Base-by-base conservation (phyloP, 2,797 vertebrate genomes). In the Capromys pilorides region DNA sequence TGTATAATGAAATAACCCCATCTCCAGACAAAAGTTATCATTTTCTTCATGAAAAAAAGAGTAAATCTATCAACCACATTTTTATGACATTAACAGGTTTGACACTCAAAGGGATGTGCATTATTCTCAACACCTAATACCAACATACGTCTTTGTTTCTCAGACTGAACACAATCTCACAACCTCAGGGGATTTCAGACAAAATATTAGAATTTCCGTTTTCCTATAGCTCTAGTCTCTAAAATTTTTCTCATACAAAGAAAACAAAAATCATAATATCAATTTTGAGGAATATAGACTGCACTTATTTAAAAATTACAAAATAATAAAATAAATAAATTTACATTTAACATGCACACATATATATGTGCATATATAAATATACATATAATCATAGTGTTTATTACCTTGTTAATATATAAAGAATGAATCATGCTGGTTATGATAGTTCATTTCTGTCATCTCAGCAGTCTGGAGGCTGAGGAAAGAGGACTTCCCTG, bases 251-350 rank as follows among this genome's bases (percentile, higher is more conserved):
- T 77, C 19, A 36, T 90, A 69, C 82, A 94, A 78, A 41, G 66
- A n/a, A 86, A 93, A 88, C 84, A 84, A 66, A 88, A 86, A 71
- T 64, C 66, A 89, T 13, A 84, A 49, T n/a, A 28, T 12, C 12
- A 64, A 51, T 1, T 31, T 87, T 67, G 81, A 81, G 7, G 39
- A 73, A 73, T 26, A 73, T n/a, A n/a, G n/a, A n/a, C n/a, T n/a
- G n/a, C n/a, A n/a, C n/a, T n/a, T n/a, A n/a, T n/a, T n/a, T 45
- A 80, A 91, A 78, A 88, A 22, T 6, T 78, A 26, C 8, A 85
- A 94, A 80, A 92, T 3, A 59, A 88, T 61, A 81, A 88, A 88
- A 57, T n/a, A 66, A 64, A 78, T 45, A n/a, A n/a, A n/a, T n/a
- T n/a, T n/a, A n/a, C n/a, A n/a, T n/a, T 31, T 14, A 13, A 4